A percentile compares a stretch with the other conserved stretches of the same genome.
Evolutionary conservation across 2,888 invertebrate genomes (phyloP).

Genomic region (Drosophila atripex): DNA sequence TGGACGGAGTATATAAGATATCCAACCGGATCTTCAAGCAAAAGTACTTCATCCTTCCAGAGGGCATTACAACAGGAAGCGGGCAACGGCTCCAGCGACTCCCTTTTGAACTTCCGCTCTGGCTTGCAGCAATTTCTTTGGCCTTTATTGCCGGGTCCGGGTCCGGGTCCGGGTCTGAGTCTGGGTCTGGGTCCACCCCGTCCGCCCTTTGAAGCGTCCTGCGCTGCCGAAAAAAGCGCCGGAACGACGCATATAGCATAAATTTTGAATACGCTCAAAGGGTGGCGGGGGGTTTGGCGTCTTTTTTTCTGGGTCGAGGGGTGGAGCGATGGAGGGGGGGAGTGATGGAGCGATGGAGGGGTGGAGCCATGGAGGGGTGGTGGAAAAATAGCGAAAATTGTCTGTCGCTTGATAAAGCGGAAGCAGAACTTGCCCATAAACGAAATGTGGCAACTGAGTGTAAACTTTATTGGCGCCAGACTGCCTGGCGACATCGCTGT

Average conservation of each 20-base stretch:
- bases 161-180: no score
- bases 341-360: no score
- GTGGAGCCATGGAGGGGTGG: neutral
- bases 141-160: slow-evolving; percentile 60
- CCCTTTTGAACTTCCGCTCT: slow-evolving; percentile 75
- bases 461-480: slow-evolving; percentile 82
- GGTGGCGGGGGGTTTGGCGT: slow-evolving; percentile 1
- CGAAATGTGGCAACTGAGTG: slow-evolving; percentile 79
- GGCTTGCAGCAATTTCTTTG: slow-evolving; percentile 77
- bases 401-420: slow-evolving; percentile 79
- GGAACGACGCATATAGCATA: slow-evolving; percentile 75
- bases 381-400: slow-evolving; percentile 75
- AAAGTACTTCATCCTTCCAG: neutral
- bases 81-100: slow-evolving; percentile 69
- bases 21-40: neutral
- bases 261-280: slow-evolving; percentile 72
- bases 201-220: no score
- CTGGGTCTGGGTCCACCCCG: no score
- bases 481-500: slow-evolving; percentile 72
- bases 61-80: slow-evolving; percentile 65
- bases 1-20: neutral
- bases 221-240: slow-evolving; percentile 37
- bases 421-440: slow-evolving; percentile 79
- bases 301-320: slow-evolving; percentile 1
- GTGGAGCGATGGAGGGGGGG: no score